Evolutionary conservation across 1,140 invertebrate genomes (phyloP), one percentile per base, ranked within the genome.

Genomic region (Microplitis demolitor): DNA sequence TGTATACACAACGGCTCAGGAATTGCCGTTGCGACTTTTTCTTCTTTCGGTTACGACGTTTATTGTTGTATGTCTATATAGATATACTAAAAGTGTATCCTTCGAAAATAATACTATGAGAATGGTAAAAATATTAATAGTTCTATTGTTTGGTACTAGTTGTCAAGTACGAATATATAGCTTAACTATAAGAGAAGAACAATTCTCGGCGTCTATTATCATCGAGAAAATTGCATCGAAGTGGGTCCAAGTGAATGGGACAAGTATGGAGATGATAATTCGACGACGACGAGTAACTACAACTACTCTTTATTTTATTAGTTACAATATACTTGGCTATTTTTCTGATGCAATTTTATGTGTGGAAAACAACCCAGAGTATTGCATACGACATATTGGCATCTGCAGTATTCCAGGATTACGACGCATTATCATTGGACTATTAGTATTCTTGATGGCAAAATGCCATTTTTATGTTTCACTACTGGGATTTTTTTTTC

Each of bases 311-410:
- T 45, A 45, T 84, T 85, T 87, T 84, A 86, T 86, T 84, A 80
- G 80, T 76, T 75, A 77, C 74, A 71, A 77, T 78, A 37, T 16
- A 56, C 58, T 66, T 58, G 50, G 50, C 61, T 56, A 77, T 82
- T 80, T 77, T 82, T 80, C 80, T 78, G 78, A 76, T 77, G 78
- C 79, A 84, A 80, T 85, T 87, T 84, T 82, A 83, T 80, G 80
- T 78, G 85, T 83, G 80, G 35, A n/a, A 62, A 35, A 67, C 13
- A 24, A 50, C 16, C 14, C n/a, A 53, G 67, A 37, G 61, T 13
- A 53, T 37, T 56, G 74, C 80, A 72, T 78, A 75, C 71, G 80
- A 80, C 83, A 86, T 87, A 87, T 87, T 87, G 85, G 85, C 84
- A 84, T 37, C 13, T 14, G 11, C n/a, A 37, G 16, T 66, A 66